Base-by-base conservation (phyloP, 2,888 invertebrate genomes). In the Ligdia adustata region DNA sequence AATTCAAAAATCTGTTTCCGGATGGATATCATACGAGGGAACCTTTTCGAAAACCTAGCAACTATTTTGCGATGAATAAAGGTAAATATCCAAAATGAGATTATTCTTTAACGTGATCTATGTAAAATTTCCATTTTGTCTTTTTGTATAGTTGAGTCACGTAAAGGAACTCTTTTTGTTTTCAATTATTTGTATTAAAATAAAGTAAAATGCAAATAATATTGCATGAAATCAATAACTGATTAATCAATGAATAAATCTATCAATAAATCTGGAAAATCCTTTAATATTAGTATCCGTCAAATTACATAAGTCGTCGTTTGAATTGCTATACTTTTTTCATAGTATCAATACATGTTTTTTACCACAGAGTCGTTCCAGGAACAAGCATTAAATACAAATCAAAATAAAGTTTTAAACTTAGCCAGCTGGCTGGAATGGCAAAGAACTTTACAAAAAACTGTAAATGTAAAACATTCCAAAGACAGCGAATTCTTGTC, bases 391-490 rank as follows among this genome's bases (percentile, higher is more conserved):
- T 60, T 29, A 50, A 80, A 82, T 66, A 14, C 50, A 45, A 22
- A 50, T 72, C 44, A 46, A n/a, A 60, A 60, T 3, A 54, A 55
- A 9, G 54, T 55, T 9, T 22, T 79, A 4, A 76, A 81, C 27
- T 58, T 88, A 27, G 69, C 73, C 0, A 82, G 76, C 12, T 84
- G 88, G 80, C 59, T 91, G 28, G 90, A 91, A 60, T 89, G 88
- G 79, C 90, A 91, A 56, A 75, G 91, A 55, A 82, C 66, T 11
- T 60, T 84, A 34, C 92, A 92, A 53, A 79, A 79, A 44, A 82
- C 82, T 5, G 72, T 83, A 1, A 79, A 79, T 41, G 64, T 92
- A 9, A 75, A 75, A 1, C 91, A 91, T 70, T 91, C 92, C 0
- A 73, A 57, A 27, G 82, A 89, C 50, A 75, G 86, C 1, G 76